Evolutionary conservation across 2,797 vertebrate species (phyloP).

Genomic region (Myripristis jacobus): DNA sequence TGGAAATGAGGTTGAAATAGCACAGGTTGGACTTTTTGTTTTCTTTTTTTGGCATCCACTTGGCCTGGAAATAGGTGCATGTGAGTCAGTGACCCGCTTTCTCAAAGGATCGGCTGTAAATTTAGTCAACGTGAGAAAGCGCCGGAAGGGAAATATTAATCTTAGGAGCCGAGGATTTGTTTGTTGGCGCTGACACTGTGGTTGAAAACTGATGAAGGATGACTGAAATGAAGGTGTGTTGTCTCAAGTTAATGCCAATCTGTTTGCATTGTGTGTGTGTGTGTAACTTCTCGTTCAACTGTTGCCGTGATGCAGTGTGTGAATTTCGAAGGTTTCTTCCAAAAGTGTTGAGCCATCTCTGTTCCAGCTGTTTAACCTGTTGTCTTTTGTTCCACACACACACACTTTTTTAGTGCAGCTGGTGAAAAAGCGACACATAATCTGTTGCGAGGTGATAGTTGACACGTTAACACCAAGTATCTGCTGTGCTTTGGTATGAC

Average conservation of each 20-base stretch:
- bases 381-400: too few relatives aligned
- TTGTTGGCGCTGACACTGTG: too few relatives aligned
- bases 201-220: not conserved
- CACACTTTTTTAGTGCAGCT: too few relatives aligned
- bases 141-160: too few relatives aligned
- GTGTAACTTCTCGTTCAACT: conserved; percentile 8
- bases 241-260: not conserved
- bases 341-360: not conserved
- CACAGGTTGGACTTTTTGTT: too few relatives aligned
- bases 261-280: conserved; percentile 16
- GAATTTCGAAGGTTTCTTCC: not conserved
- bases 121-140: not conserved
- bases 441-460: too few relatives aligned
- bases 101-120: not conserved
- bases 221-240: not conserved
- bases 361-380: too few relatives aligned
- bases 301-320: not conserved
- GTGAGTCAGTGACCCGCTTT: too few relatives aligned
- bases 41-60: not conserved
- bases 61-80: conserved; percentile 2
- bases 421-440: too few relatives aligned
- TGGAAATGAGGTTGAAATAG: conserved; percentile 40
- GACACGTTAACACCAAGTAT: too few relatives aligned
- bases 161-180: too few relatives aligned
- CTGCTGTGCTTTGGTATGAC: too few relatives aligned